A percentile compares a stretch with the other conserved stretches of the same genome.
Conservation (phyloP, 2,888 invertebrate genomes). For the Danaus chrysippus region DNA sequence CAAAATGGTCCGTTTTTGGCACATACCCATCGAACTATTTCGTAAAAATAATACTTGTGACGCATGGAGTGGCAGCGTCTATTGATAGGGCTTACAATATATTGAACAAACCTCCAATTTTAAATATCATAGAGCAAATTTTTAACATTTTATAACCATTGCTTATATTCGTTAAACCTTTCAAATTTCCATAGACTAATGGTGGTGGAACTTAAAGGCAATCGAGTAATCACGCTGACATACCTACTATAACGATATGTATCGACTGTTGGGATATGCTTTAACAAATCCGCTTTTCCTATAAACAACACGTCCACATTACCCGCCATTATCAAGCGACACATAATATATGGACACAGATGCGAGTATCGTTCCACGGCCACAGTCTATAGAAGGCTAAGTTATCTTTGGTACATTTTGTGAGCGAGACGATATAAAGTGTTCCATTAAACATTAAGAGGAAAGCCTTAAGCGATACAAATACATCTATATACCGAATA, state of each 20-base stretch:
- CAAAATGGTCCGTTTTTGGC: constrained; percentile 72
- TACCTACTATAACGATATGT: constrained; percentile 25
- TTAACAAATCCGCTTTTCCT: constrained; percentile 6
- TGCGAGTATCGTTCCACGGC: constrained; percentile 33
- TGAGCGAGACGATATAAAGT: constrained; percentile 66
- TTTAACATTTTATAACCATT: constrained; percentile 1
- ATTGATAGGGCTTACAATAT: constrained; percentile 10
- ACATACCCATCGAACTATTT: constrained; percentile 55
- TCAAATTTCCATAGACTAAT: constrained; percentile 1
- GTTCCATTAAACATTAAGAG: constrained; percentile 47
- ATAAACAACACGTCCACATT: constrained; percentile 4
- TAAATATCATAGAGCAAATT: constrained; percentile 17
- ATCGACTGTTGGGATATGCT: constrained; percentile 27
- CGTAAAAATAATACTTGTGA: constrained; percentile 59
- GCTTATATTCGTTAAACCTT: background rate
- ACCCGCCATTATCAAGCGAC: constrained; percentile 17
- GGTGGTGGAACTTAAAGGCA: background rate
- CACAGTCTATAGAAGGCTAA: constrained; percentile 51
- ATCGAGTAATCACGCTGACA: background rate
- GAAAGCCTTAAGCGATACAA: constrained; percentile 51
- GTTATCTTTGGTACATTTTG: constrained; percentile 73
- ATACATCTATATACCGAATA: constrained; percentile 53
- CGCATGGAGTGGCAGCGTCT: constrained; percentile 40
- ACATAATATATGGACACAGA: constrained; percentile 13
- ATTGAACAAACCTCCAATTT: constrained; percentile 4